These are phyloP conservation scores for Phymatocera aterrima DNA, from an alignment of 2,888 invertebrate genomes.

Conservation along the genomic window DNA sequence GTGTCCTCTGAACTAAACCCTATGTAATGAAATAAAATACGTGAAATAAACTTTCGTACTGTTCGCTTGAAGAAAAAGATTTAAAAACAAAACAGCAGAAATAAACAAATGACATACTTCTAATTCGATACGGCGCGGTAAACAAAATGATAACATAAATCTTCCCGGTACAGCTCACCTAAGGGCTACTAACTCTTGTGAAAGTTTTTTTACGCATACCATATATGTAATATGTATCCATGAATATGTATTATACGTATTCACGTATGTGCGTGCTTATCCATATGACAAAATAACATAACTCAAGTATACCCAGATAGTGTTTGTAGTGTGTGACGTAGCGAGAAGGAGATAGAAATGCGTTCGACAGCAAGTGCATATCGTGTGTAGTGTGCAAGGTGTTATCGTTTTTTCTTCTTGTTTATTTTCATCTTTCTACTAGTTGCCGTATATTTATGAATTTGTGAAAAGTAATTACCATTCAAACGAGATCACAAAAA, in stretches of 20 bases:
- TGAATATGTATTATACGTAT: too few relatives aligned
- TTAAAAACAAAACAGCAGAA: not conserved
- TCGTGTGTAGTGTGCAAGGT: not conserved
- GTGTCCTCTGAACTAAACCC: not conserved
- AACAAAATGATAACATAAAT: not conserved
- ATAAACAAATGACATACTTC: not conserved
- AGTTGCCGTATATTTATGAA: not conserved
- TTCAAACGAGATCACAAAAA: not conserved
- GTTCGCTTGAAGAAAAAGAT: not conserved
- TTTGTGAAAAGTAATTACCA: not conserved
- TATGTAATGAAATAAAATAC: not conserved
- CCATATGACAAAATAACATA: not conserved
- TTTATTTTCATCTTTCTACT: not conserved
- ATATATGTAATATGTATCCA: too few relatives aligned
- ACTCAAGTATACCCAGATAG: not conserved
- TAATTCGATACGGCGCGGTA: not conserved
- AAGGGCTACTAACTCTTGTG: slow-evolving; percentile 32
- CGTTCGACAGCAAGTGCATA: not conserved
- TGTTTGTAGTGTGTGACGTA: slow-evolving; percentile 4
- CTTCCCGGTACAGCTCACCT: not conserved
- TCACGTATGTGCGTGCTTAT: not conserved
- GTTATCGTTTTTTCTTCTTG: not conserved
- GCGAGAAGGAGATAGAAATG: too few relatives aligned
- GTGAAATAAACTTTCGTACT: not conserved
- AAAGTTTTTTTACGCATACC: slow-evolving; percentile 28